Base-by-base conservation (phyloP, 2,888 invertebrate species). In the Brachyptera putata region DNA sequence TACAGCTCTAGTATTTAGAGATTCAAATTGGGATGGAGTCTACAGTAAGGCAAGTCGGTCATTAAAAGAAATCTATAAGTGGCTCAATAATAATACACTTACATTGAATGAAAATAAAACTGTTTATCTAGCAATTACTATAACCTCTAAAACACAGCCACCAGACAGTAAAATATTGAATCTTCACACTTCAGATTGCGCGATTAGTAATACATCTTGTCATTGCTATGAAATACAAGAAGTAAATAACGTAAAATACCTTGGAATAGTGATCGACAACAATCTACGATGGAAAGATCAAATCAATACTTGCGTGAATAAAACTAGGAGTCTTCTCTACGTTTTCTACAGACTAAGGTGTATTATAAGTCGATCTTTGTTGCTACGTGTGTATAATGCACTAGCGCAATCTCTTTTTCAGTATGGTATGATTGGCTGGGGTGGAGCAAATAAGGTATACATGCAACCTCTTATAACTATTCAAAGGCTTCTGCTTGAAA, bases 1-100 rank as follows among this genome's bases (percentile, higher is more conserved):
- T n/a, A 60, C 39, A 4, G 39, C 39, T 4, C 39, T 39, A 39
- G 14, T 39, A n/a, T 39, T 39, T 39, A 39, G 39, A 39, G 39
- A 14, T n/a, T n/a, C 39, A 14, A 3, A 7, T 39, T 39, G 39
- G 39, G 4, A 3, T 9, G 14, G 14, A 9, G 39, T 39, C 4
- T 39, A 7, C 9, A 14, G n/a, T n/a, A 39, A 14, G n/a, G 39
- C 39, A 4, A 39, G 39, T 39, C 7, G 39, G 4, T 7, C 39
- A 9, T n/a, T 39, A 3, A 9, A 5, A 9, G 4, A 11, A 9
- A 14, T 39, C 7, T 39, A 4, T 39, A n/a, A 39, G 14, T 39
- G 39, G 39, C 39, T 39, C 4, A 39, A 39, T 39, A 11, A 3
- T 39, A 39, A 39, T 14, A n/a, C 14, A 11, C 14, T 39, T 11